These are phyloP conservation scores for Paralvinella palmiformis DNA, from an alignment of 1,140 invertebrate species.

Conservation along the genomic window DNA sequence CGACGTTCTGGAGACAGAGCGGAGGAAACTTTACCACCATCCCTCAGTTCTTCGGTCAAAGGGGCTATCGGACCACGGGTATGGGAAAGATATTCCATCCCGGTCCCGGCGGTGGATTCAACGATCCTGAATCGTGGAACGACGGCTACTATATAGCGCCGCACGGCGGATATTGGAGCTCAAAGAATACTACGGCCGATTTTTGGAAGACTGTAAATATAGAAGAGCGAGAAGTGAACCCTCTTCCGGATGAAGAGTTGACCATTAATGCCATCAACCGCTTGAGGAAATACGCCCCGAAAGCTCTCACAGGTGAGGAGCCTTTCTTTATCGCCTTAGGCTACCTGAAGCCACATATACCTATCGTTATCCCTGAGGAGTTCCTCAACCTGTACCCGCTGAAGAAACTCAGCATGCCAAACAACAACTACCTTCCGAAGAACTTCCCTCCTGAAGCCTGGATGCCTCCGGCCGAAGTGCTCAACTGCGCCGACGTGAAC, in stretches of 20 bases:
- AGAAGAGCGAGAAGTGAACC: background rate
- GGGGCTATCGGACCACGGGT: too few relatives aligned
- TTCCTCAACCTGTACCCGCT: background rate
- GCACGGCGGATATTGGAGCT: background rate
- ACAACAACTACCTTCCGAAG: conserved; percentile 16
- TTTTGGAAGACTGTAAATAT: background rate
- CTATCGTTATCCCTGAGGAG: background rate
- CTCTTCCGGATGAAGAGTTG: background rate
- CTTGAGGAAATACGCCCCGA: conserved; percentile 4
- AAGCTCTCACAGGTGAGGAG: background rate
- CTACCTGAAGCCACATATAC: background rate
- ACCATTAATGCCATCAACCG: background rate
- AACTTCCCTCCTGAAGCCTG: conserved; percentile 20
- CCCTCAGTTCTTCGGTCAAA: too few relatives aligned
- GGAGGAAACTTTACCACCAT: too few relatives aligned
- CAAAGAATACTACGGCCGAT: background rate
- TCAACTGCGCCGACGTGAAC: background rate
- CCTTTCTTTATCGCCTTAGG: background rate
- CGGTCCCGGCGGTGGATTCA: background rate
- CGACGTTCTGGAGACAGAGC: conserved; percentile 5
- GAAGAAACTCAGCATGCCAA: conserved; percentile 7
- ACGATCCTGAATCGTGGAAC: conserved; percentile 18
- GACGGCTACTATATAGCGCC: conserved; percentile 7
- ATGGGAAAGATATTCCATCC: conserved; percentile 18
- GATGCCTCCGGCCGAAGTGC: conserved; percentile 16